A percentile compares a stretch with the other conserved stretches of the same genome.
Evolutionary conservation across 1,140 invertebrate genomes (phyloP).

Genomic region (Tribolium castaneum): DNA sequence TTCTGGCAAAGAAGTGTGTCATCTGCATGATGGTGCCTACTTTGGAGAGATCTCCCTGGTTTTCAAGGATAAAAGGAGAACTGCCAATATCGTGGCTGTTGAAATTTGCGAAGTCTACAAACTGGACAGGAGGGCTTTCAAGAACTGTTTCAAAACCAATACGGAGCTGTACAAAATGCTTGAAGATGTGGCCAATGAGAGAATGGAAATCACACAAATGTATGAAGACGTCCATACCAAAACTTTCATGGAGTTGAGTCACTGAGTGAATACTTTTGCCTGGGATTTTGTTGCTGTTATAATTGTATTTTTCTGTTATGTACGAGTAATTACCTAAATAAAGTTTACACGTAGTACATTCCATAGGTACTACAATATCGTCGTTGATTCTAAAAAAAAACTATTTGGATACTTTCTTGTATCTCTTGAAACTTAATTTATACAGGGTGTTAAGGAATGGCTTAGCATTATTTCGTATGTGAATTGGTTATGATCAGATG

Average conservation of each 20-base stretch:
- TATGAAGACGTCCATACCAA: slow-evolving; percentile 3
- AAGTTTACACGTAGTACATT: too few species aligned
- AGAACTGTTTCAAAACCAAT: not conserved
- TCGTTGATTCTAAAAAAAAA: too few species aligned
- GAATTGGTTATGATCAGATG: too few species aligned
- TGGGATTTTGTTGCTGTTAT: not conserved
- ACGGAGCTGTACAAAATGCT: not conserved
- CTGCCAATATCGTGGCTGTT: slow-evolving; percentile 67
- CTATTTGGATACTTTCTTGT: too few species aligned
- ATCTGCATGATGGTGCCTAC: slow-evolving; percentile 59
- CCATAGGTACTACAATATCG: too few species aligned
- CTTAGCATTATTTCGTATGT: too few species aligned
- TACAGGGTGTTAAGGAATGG: too few species aligned
- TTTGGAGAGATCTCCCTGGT: slow-evolving; percentile 64
- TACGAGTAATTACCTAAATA: too few species aligned
- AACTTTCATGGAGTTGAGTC: not conserved
- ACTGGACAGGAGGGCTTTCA: slow-evolving; percentile 65
- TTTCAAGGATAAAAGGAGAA: slow-evolving; percentile 66
- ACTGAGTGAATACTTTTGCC: not conserved
- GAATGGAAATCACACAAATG: slow-evolving; percentile 17
- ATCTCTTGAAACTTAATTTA: too few species aligned
- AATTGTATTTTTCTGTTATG: not conserved
- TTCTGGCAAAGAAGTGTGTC: slow-evolving; percentile 68
- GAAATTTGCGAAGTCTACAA: slow-evolving; percentile 69
- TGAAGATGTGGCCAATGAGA: slow-evolving; percentile 4